Base-by-base conservation (phyloP, 2,797 vertebrate species). In the Typhlichthys subterraneus region DNA sequence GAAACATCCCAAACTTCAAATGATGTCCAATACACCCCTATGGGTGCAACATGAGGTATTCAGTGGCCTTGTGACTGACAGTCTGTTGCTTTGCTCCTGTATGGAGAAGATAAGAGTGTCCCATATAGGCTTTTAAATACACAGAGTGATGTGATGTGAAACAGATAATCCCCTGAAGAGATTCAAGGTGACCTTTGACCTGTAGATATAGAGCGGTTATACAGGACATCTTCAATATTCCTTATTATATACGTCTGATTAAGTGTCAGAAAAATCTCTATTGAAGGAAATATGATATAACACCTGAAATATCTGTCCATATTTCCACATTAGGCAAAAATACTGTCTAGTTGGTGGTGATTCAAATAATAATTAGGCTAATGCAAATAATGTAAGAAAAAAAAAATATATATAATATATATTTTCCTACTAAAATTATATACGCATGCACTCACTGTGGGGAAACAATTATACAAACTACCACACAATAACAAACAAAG, bases 21-120 rank as follows among this genome's bases (percentile, higher is more conserved):
- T 45, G 51, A 79, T 70, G 64, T 79, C 67, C 76, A 45, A 67
- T 80, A 55, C 17, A 1, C 73, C 75, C 71, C 72, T 68, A 67
- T 45, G 69, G 70, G 71, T 55, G 45, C 58, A 9, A n/a, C n/a
- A 45, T n/a, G 4, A 57, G 48, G 61, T 72, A 58, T 65, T 56
- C 45, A 17, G 56, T 38, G 33, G 65, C 19, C 9, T 13, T 38
- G 29, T 62, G 56, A 67, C 56, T 72, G 76, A 63, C 62, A 70
- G 75, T 79, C 78, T 79, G 67, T 70, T 67, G 55, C 60, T 73
- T 69, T 76, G 46, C 64, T 53, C 59, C 79, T 86, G 82, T 65
- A 61, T 15, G 53, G 42, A 50, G 57, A 54, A 85, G 86, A 89
- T 87, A 87, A 89, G 79, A 79, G 57, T 77, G 71, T 72, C 60